Conservation (phyloP, 2,797 vertebrate species). For the Choloepus didactylus region DNA sequence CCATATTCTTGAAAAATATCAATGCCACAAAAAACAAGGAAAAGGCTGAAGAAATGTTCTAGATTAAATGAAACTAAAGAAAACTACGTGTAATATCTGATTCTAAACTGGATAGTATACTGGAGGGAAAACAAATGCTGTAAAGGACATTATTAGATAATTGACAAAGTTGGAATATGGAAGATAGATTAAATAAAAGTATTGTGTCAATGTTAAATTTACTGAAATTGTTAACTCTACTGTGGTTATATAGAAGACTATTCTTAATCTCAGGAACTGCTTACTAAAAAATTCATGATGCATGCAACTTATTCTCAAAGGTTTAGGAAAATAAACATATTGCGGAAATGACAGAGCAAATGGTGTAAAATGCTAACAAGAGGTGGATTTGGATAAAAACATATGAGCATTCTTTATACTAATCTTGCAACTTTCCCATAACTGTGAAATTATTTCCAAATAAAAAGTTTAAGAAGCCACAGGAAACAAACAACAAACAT, state of each 20-base stretch:
- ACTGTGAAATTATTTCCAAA: constrained; percentile 42
- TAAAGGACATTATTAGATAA: background rate
- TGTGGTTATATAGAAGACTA: constrained; percentile 26
- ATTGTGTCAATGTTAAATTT: constrained; percentile 23
- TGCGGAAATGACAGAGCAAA: constrained; percentile 24
- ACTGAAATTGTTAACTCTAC: background rate
- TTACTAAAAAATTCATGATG: background rate
- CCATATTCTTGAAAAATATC: background rate
- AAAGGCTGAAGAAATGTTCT: background rate
- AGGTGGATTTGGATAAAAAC: background rate
- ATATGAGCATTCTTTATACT: background rate
- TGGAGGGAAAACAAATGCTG: background rate
- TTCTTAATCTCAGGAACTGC: background rate
- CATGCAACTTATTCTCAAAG: constrained; percentile 9
- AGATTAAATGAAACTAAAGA: background rate
- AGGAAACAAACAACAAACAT: background rate
- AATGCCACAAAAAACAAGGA: constrained; percentile 12
- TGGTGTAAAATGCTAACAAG: constrained; percentile 24
- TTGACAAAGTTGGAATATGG: background rate
- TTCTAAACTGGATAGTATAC: background rate
- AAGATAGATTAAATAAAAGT: constrained; percentile 19
- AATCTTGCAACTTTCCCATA: background rate
- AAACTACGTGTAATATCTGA: constrained; percentile 24
- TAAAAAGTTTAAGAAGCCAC: background rate
- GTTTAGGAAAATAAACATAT: background rate